phyloP scores from a whole-genome alignment of 2,113 vertebrate species.

The Prunella himalayana region DNA sequence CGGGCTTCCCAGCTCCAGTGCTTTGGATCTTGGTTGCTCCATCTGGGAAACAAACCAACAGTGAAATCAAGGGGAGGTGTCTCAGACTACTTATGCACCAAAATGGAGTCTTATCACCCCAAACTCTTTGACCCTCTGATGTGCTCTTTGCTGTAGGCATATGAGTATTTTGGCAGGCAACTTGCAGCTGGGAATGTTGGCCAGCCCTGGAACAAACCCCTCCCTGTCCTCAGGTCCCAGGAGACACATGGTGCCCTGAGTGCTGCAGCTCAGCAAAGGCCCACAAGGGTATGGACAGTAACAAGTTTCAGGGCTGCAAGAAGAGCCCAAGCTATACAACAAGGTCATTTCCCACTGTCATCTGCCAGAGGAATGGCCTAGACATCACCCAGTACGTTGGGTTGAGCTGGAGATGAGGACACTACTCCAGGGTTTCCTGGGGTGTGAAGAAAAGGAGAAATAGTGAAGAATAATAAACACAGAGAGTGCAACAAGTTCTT shows the following conservation, averaged over 20 bases:
- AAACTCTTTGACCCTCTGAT: neutral
- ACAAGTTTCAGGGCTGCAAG: neutral
- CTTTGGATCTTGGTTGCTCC: neutral
- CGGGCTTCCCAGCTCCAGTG: fast-evolving
- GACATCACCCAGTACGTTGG: neutral
- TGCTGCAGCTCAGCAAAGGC: neutral
- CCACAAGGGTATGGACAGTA: neutral
- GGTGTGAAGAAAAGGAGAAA: neutral
- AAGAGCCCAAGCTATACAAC: neutral
- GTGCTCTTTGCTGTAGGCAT: fast-evolving
- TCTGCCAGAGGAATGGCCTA: neutral
- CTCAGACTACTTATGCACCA: neutral
- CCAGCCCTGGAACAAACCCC: neutral
- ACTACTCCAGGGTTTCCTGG: neutral
- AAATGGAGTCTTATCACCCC: neutral
- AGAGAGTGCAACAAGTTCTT: neutral
- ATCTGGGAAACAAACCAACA: neutral
- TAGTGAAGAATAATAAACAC: neutral
- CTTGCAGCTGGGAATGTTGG: neutral
- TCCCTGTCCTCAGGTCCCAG: neutral
- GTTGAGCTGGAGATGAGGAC: neutral
- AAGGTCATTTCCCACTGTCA: neutral
- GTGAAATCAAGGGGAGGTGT: neutral
- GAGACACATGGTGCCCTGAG: neutral
- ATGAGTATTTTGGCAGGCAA: neutral